Evolutionary conservation across 2,888 invertebrate genomes (phyloP), one percentile per base, ranked within the genome.

Genomic region (Orchestes rusci): DNA sequence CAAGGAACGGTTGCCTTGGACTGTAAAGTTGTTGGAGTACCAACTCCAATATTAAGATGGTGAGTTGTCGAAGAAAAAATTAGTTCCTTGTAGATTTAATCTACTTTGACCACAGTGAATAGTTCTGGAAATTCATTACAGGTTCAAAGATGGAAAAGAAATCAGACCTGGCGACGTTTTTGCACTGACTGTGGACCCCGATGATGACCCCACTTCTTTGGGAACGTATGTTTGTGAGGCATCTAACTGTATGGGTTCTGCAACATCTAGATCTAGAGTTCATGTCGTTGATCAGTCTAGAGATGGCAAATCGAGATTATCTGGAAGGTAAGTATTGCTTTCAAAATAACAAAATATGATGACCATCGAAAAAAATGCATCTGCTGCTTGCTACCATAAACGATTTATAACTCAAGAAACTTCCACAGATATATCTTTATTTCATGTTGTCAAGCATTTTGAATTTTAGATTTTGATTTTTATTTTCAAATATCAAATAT

Each of bases 1-100:
- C 84, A 86, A 56, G 92, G 92, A 30, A 88, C 88, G 0, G 93
- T 93, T 8, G 87, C 89, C 0, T 71, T 94, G 51, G 90, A 91
- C 67, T 93, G 93, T 66, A 92, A 92, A 66, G 90, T 90, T 15
- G 81, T 90, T 39, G 91, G 91, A 12, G 85, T 89, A n/a, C 91
- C 92, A 2, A 88, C 89, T 1, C 80, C 80, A 0, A 65, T 73
- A 12, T 60, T 79, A 31, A 70, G 73, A 54, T 84, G 83, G 84
- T 84, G 85, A 91, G 73, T 12, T 18, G 10, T 4, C 7, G 12
- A 30, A 5, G 7, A 8, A 10, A 13, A 5, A 30, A 10, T 10
- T 5, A 12, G 8, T 30, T 30, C 7, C 31, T 12, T 10, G 5
- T 10, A 7, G 5, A 7, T 23, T 23, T 23, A 23, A 23, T 23